Base-by-base conservation (phyloP, 2,797 vertebrate genomes). In the Enteromius anoplus region DNA sequence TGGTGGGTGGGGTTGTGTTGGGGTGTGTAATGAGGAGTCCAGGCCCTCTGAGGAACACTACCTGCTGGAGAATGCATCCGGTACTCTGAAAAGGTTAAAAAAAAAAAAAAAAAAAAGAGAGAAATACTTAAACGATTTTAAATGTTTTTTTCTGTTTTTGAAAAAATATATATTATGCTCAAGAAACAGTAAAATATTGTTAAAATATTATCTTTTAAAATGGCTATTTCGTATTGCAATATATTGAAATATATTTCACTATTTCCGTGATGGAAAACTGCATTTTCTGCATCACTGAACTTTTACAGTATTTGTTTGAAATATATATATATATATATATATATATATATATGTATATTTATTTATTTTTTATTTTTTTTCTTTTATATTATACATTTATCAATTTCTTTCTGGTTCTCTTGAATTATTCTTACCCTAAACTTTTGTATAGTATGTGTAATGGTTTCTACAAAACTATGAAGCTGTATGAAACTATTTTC, bases 1-100 rank as follows among this genome's bases (percentile, higher is more conserved):
- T 75, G 71, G 32, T 66, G 80, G 80, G 32, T 65, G 21, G 86
- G 93, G 34, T 91, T 93, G 58, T 95, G 96, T 80, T 94, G 89
- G 26, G 95, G 93, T 32, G 95, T 96, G 85, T 96, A 96, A 7
- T 94, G 94, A 21, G 96, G 95, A 15, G 95, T 96, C 96, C 96
- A 97, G 51, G 95, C 88, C 40, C 95, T 94, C 87, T 93, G 93
- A 55, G 93, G 86, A 32, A 92, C 89, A 34, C 90, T 91, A 0
- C 90, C 88, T 5, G 90, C 86, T 42, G 94, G 91, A 62, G 96
- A 92, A 83, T 95, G 92, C 91, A 95, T 96, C 90, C 95, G 96
- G 88, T 95, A 95, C 60, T 97, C 96, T 97, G 89, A 65, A 19
- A 82, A 14, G 65, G 23, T 64, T 45, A 9, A 64, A 78, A 64